Conservation (phyloP, 2,113 vertebrate species). For the Ovis canadensis region DNA sequence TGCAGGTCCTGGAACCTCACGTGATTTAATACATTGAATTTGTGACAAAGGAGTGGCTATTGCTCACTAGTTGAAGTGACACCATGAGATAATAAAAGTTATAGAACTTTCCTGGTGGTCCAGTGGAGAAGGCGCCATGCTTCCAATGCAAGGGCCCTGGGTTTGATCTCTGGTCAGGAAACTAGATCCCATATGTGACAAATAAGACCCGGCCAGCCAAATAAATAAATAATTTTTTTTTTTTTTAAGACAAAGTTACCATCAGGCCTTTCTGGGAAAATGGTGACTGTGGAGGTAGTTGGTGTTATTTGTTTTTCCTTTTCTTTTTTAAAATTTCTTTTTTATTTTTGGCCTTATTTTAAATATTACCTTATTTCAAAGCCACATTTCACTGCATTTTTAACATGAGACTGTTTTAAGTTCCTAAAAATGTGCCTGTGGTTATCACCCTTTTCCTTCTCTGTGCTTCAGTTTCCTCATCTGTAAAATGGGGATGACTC, state of each 20-base stretch:
- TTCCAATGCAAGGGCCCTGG: background rate
- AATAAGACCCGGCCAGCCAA: background rate
- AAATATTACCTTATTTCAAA: background rate
- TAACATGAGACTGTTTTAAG: background rate
- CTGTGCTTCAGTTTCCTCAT: background rate
- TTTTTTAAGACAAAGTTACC: background rate
- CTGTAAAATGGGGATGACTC: background rate
- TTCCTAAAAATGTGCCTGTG: background rate
- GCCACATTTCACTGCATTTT: background rate
- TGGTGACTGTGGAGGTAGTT: background rate
- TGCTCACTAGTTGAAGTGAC: background rate
- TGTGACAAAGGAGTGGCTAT: fast-evolving
- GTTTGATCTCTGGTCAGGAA: background rate
- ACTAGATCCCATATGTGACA: background rate
- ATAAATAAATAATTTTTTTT: background rate
- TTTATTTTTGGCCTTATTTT: background rate
- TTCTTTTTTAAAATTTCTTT: background rate
- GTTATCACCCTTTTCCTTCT: background rate
- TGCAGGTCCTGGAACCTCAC: background rate
- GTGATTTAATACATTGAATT: too few species aligned
- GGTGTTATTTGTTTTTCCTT: background rate
- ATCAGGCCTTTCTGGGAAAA: background rate
- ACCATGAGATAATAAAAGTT: background rate
- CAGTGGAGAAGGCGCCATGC: background rate
- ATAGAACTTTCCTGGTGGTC: background rate